phyloP scores from a whole-genome alignment of 2,888 invertebrate species.

The Callyntrura sp. region DNA sequence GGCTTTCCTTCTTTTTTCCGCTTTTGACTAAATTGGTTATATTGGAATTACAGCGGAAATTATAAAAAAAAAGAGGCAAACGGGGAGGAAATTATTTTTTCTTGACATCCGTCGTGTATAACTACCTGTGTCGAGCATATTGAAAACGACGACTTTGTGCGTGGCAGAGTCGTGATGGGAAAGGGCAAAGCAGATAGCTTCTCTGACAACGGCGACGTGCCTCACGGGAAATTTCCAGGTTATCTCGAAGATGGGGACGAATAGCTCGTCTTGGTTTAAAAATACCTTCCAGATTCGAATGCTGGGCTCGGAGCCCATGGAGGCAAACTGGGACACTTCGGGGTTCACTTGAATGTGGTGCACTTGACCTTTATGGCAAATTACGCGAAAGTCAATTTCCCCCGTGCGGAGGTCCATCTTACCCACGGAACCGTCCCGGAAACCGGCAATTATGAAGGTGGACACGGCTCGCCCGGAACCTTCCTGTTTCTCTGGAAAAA shows the following conservation, averaged over 20 bases:
- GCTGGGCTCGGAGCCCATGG: conserved; percentile 80
- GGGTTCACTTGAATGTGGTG: conserved; percentile 79
- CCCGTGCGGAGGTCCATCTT: conserved; percentile 79
- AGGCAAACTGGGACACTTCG: conserved; percentile 81
- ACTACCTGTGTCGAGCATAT: conserved; percentile 82
- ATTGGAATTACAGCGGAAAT: conserved; percentile 67
- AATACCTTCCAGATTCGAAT: conserved; percentile 82
- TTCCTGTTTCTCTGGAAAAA: conserved; percentile 57
- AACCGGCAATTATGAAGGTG: conserved; percentile 80
- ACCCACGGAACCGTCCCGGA: conserved; percentile 81
- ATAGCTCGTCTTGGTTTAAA: conserved; percentile 79
- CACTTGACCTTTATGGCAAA: conserved; percentile 81
- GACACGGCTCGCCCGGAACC: conserved; percentile 4
- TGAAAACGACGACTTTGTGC: conserved; percentile 82
- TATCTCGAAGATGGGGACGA: conserved; percentile 82
- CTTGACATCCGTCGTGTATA: too few species aligned
- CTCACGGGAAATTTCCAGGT: conserved; percentile 82
- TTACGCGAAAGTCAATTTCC: conserved; percentile 74
- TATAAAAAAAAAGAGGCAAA: conserved; percentile 45
- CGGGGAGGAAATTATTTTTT: conserved; percentile 73
- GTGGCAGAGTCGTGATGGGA: conserved; percentile 79
- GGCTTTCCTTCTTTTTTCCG: conserved; percentile 21
- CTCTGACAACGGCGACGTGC: conserved; percentile 79
- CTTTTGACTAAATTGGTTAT: neutral
- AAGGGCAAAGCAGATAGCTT: conserved; percentile 81